Evolutionary conservation across 2,113 vertebrate species (phyloP), one percentile per base, ranked within the genome.

Genomic region (Hymenochirus boettgeri): DNA sequence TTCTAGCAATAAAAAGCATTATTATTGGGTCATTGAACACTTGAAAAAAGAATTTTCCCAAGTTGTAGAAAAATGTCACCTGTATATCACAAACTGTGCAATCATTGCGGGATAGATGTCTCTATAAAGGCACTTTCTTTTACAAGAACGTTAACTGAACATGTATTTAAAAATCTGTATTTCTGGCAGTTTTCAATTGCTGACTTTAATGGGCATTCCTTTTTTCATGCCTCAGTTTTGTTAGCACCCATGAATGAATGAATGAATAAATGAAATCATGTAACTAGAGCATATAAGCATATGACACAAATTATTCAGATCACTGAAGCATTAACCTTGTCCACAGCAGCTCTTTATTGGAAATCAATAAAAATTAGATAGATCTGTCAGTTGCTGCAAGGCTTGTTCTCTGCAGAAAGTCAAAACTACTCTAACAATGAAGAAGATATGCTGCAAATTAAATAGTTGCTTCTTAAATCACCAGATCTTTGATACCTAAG

Each of bases 251-350:
- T 35, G 15, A 35, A 35, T 18, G 25, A 45, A n/a, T n/a, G n/a
- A 26, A 22, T 63, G 37, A 18, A 56, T 25, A 24, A 57, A 65
- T 57, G 18, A 12, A 48, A 50, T 57, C 47, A 57, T 48, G 45
- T 21, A 17, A 65, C 31, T 22, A 57, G 21, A 46, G 52, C 27
- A 35, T 26, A 57, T 57, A 26, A 57, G 29, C 54, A 57, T 50
- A 45, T 10, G 29, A 50, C 42, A 25, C 17, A 50, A 22, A 50
- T 48, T 57, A 48, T 50, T 57, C 45, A 35, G 31, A 37, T 48
- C 19, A 57, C 18, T 37, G 52, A n/a, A 42, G 53, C 62, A 64
- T 65, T 65, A 65, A 65, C 63, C 63, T 65, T 65, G 54, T 47
- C 27, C 29, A 57, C 56, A 13, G 31, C 54, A 13, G 22, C 45